Evolutionary conservation across 64 coral and sea anemone genomes (phyloP), one percentile per base, ranked within the genome.

Genomic region (Montipora cactus): DNA sequence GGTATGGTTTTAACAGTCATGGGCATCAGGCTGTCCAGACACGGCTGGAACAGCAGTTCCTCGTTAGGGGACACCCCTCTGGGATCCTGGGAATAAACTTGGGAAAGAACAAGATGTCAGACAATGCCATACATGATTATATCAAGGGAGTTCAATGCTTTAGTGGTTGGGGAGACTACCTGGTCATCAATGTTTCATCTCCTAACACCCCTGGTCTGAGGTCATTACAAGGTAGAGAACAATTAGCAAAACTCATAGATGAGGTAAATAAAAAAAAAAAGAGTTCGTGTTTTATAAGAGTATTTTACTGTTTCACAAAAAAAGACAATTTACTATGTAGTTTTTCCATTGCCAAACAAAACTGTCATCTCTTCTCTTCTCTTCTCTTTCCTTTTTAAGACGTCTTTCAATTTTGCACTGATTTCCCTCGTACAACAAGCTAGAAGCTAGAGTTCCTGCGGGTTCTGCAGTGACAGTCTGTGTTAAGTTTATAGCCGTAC

Each of bases 1-100:
- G 98, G 19, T 99, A 99, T 95, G 98, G 98, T 15, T 99, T 99
- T 80, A 99, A 99, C 74, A 99, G 98, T n/a, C 48, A 94, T 50
- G 98, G 98, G 3, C 98, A 96, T 58, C 81, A 83, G 16, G 9
- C 76, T 3, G 97, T 98, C 0, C 87, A 76, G 18, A 85, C 89
- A 62, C 37, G 89, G 23, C 89, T 96, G 4, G 46, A 91, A 5
- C 47, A 85, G 14, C 86, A 86, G 50, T 45, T 67, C 57, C 10
- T 37, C 2, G 78, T 12, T 6, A 79, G 71, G 47, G 88, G 79
- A 10, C 77, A 78, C 37, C 81, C 75, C 5, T 25, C 76, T 83
- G 98, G 98, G 49, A 81, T 96, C 18, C 82, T 99, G 0, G 98
- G 98, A 14, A 93, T 99, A 46, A 99, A 99, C 59, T 79, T 99